Evolutionary conservation across 2,888 invertebrate genomes (phyloP), one percentile per base, ranked within the genome.

Genomic region (Drosophila quasianomalipes): DNA sequence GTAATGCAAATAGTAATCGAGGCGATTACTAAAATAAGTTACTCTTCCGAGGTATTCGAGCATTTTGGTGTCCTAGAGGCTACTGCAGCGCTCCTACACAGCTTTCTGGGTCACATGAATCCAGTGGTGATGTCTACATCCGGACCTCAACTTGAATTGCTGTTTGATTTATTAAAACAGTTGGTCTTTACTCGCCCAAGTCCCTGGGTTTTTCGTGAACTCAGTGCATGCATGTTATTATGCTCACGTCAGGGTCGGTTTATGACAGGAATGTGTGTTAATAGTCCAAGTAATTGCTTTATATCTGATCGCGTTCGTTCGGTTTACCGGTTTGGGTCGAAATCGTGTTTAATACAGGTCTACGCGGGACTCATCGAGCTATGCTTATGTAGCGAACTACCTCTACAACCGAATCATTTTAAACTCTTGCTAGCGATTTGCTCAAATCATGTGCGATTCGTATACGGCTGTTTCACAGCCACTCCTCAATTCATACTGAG

Each of bases 271-370:
- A 69, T 92, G 73, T 92, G 92, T 61, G 74, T 80, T 0, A 91
- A 91, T 64, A 91, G 92, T 64, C 60, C 81, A 12, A 79, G 63
- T 16, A 69, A 72, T 9, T 82, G 80, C 39, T 92, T 92, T 66
- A 60, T 76, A 3, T 81, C 88, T 4, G 92, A 92, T 82, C 90
- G 91, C 10, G 85, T 92, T 14, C 88, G 86, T 3, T 91, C 91
- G 0, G 47, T 85, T 3, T 92, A 92, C 67, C 91, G 91, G 12
- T 93, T 92, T 66, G 82, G 88, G 0, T 85, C 91, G 0, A 85
- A 91, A 4, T 92, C 93, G 1, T 93, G 93, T 61, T 59, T 93
- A 31, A 61, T 93, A 41, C 93, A 93, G 68, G 93, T 93, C 5
- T 92, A 92, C 39, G 86, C 92, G 12, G 90, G 91, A 2, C 77